These are phyloP conservation scores for Hyles lineata DNA, from an alignment of 2,888 invertebrate genomes.

Conservation along the genomic window DNA sequence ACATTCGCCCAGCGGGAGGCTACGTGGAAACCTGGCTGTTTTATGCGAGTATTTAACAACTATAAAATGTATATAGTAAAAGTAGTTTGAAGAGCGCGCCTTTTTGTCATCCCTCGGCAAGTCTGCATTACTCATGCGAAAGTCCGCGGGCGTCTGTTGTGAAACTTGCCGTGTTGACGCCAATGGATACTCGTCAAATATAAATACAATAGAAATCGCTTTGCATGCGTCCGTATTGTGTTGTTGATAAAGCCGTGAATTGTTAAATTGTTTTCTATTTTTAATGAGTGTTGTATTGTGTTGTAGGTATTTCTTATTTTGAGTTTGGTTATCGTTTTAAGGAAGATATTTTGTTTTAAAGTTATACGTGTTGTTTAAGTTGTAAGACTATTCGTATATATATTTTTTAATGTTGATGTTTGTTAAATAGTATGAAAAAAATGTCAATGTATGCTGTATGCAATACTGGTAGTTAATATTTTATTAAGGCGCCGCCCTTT, in stretches of 20 bases:
- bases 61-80: conserved; percentile 48
- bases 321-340: too few relatives aligned
- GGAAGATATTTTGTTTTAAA: too few relatives aligned
- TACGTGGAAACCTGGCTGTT: conserved; percentile 54
- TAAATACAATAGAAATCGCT: conserved; percentile 28
- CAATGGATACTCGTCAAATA: conserved; percentile 6
- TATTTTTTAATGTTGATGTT: too few relatives aligned
- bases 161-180: conserved; percentile 38
- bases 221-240: conserved; percentile 2
- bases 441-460: too few relatives aligned
- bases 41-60: conserved; percentile 41
- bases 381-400: too few relatives aligned
- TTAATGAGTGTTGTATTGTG: too few relatives aligned
- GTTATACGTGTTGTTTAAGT: too few relatives aligned
- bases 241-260: neutral
- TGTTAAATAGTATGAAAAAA: too few relatives aligned
- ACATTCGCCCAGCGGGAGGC: conserved; percentile 52
- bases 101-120: conserved; percentile 55
- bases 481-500: too few relatives aligned
- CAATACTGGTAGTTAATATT: too few relatives aligned
- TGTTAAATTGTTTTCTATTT: too few relatives aligned
- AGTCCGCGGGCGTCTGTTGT: conserved; percentile 43
- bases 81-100: conserved; percentile 34
- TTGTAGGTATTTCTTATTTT: too few relatives aligned
- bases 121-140: conserved; percentile 57